A percentile compares a stretch with the other conserved stretches of the same genome.
Conservation (phyloP, 2,797 vertebrate genomes). For the Enteromius viviparus region DNA sequence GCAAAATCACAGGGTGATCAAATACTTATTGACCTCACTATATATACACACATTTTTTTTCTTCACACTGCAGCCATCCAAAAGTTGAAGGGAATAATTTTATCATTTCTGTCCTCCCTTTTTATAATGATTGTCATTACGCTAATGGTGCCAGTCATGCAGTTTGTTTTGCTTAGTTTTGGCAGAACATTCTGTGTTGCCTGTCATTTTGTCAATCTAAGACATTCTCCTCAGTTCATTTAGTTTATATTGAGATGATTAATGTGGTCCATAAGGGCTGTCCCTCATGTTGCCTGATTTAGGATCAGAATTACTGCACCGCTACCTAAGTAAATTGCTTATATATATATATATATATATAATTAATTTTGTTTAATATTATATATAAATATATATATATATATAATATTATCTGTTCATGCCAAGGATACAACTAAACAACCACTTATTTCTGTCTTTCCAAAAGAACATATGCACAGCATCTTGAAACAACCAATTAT, state of each 20-base stretch:
- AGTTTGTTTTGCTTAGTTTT: neutral
- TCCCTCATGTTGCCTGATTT: constrained; percentile 2
- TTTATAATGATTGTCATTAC: constrained; percentile 7
- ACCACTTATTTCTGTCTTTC: neutral
- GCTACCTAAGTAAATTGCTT: neutral
- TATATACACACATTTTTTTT: neutral
- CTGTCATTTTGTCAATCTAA: constrained; percentile 10
- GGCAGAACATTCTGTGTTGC: neutral
- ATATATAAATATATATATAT: neutral
- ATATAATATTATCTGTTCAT: neutral
- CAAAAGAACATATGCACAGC: neutral
- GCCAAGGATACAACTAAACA: neutral
- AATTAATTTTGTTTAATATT: no score
- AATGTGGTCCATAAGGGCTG: constrained; percentile 20
- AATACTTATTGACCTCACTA: no score
- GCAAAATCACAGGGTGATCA: no score
- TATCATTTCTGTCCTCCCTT: neutral
- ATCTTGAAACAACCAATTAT: neutral
- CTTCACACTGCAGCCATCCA: neutral
- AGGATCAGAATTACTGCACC: neutral
- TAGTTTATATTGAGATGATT: constrained; percentile 45
- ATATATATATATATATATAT: neutral
- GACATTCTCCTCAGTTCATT: constrained; percentile 26
- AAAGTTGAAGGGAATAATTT: neutral
- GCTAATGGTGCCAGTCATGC: neutral